Conservation (phyloP, 2,113 vertebrate species). For the Oenanthe oenanthe region DNA sequence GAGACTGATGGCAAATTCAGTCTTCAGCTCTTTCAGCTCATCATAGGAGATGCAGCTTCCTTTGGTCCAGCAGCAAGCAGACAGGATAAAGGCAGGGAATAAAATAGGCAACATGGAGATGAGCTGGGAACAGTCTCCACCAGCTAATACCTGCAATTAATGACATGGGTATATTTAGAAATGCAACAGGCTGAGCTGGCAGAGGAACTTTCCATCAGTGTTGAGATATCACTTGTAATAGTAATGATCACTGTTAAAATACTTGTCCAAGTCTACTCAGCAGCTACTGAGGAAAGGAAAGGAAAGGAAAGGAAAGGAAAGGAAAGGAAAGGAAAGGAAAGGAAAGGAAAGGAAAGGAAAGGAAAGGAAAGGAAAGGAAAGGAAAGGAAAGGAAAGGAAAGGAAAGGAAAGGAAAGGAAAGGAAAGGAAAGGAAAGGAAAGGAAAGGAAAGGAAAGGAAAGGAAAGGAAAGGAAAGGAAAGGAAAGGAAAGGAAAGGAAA, state of each 20-base stretch:
- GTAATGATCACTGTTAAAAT: not conserved
- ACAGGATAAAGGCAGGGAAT: constrained; percentile 67
- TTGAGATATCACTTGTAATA: not conserved
- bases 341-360: too few relatives aligned
- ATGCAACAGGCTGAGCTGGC: not conserved
- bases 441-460: not conserved
- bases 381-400: too few relatives aligned
- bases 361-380: too few relatives aligned
- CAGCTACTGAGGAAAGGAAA: not conserved
- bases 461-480: too few relatives aligned
- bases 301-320: not conserved
- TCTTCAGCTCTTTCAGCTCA: constrained; percentile 77
- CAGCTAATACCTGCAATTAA: constrained; percentile 33
- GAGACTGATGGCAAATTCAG: constrained; percentile 80
- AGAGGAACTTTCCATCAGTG: not conserved
- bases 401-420: too few relatives aligned
- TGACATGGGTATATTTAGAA: not conserved
- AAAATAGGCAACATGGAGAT: constrained; percentile 72
- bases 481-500: not conserved
- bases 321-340: too few relatives aligned
- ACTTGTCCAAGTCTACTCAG: not conserved
- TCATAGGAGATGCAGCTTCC: constrained; percentile 67
- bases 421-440: too few relatives aligned
- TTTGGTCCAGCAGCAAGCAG: constrained; percentile 62
- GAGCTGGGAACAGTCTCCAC: not conserved